phyloP scores from a whole-genome alignment of 2,113 vertebrate species.

The Amphiprion percula region DNA sequence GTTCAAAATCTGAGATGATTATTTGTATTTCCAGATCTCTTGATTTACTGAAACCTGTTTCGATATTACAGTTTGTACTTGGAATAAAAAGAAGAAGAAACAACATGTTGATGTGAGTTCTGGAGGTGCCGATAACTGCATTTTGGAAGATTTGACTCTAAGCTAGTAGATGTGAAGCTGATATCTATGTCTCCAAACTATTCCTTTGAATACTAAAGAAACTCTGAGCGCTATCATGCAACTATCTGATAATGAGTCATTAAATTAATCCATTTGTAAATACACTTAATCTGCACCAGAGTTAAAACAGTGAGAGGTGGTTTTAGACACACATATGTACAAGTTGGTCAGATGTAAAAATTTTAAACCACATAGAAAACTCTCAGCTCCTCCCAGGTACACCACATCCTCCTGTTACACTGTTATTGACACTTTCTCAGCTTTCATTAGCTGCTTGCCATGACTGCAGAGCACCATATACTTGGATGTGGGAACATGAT shows the following conservation, averaged over 20 bases:
- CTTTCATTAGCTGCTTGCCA: no score
- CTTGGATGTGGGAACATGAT: no score
- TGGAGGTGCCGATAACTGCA: background rate
- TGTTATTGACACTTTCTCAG: no score
- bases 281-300: background rate
- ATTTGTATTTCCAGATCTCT: slow-evolving; percentile 27
- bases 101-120: background rate
- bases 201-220: slow-evolving; percentile 4
- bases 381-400: slow-evolving; percentile 15
- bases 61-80: background rate
- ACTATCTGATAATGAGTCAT: background rate
- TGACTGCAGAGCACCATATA: no score
- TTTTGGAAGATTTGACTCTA: background rate
- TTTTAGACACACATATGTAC: background rate
- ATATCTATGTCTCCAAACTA: background rate
- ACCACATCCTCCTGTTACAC: slow-evolving; percentile 21
- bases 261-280: slow-evolving; percentile 9
- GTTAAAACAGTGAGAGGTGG: background rate
- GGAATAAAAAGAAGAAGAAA: background rate
- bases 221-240: background rate
- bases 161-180: background rate
- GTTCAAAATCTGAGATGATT: slow-evolving; percentile 19
- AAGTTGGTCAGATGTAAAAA: background rate
- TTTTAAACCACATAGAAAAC: slow-evolving; percentile 2
- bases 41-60: slow-evolving; percentile 7